Base-by-base conservation (phyloP, 2,888 invertebrate species). In the Nemotelus nigrinus region DNA sequence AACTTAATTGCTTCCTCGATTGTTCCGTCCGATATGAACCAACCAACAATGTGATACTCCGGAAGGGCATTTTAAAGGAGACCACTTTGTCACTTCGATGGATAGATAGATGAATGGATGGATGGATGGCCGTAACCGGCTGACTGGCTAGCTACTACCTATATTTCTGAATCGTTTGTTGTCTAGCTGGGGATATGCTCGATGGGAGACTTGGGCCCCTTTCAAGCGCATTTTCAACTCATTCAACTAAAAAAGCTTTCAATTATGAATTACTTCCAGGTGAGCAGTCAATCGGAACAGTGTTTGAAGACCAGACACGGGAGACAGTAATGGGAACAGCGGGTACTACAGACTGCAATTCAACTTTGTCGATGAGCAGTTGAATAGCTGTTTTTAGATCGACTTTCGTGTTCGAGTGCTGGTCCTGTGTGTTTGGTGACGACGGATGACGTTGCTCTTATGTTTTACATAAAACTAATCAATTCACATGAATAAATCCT, bases 251-350 rank as follows among this genome's bases (percentile, higher is more conserved):
- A 68, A 70, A 63, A 48, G 58, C 57, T 77, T 77, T 70, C 70
- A 77, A 63, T 70, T 77, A 77, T 58, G 70, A 70, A 77, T 77
- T 77, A 77, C 50, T 77, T 77, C 77, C 77, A 77, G 68, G 70
- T 77, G 77, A 77, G 60, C 63, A 41, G 10, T 70, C 77, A 77
- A 70, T 58, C 43, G 68, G 63, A 77, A 77, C 63, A 63, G 58
- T 2, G 70, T 77, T 70, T 60, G 63, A 77, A 75, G 76, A 70
- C 57, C 48, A 71, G 25, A 48, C 48, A 70, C 41, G 63, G 7
- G 64, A 76, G 64, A 78, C 65, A 71, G 63, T 64, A 39, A 25
- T 74, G 45, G 58, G 63, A 45, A 53, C 70, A 55, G 43, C 39
- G 25, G 25, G 25, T 25, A 25, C 25, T 25, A 25, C 25, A 25